A percentile compares a stretch with the other conserved stretches of the same genome.
Conservation (phyloP, 2,888 invertebrate genomes). For the Drosophila multiciliata region DNA sequence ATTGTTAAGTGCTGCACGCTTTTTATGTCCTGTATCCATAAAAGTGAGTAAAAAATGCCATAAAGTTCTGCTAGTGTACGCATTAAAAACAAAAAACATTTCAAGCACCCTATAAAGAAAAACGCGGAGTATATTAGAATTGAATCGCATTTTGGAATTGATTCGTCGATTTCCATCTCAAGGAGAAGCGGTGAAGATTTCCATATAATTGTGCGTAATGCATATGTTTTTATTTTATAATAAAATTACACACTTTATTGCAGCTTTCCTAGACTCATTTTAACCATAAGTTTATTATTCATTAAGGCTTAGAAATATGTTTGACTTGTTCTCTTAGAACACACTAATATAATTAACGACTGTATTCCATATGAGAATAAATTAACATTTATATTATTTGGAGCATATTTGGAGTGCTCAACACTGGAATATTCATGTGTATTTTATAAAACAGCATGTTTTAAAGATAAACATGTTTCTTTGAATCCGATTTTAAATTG, state of each 20-base stretch:
- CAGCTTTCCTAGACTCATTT: neutral
- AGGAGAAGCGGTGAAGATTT: neutral
- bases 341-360: neutral
- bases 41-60: slow-evolving; percentile 17
- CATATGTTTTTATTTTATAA: neutral
- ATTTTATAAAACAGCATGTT: neutral
- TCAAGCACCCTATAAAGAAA: neutral
- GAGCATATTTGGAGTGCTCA: neutral
- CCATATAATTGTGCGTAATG: neutral
- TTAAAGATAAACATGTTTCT: neutral
- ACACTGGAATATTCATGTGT: neutral
- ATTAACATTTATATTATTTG: neutral
- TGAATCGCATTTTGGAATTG: neutral
- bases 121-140: neutral
- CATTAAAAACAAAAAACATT: neutral
- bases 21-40: slow-evolving; percentile 27
- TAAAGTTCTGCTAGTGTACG: slow-evolving; percentile 2
- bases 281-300: neutral
- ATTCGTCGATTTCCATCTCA: neutral
- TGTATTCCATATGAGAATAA: neutral
- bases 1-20: slow-evolving; percentile 41
- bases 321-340: neutral
- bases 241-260: neutral
- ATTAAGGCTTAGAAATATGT: neutral
- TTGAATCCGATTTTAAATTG: slow-evolving; percentile 4